Evolutionary conservation across 2,888 invertebrate genomes (phyloP).

Genomic region (Unio pictorum): DNA sequence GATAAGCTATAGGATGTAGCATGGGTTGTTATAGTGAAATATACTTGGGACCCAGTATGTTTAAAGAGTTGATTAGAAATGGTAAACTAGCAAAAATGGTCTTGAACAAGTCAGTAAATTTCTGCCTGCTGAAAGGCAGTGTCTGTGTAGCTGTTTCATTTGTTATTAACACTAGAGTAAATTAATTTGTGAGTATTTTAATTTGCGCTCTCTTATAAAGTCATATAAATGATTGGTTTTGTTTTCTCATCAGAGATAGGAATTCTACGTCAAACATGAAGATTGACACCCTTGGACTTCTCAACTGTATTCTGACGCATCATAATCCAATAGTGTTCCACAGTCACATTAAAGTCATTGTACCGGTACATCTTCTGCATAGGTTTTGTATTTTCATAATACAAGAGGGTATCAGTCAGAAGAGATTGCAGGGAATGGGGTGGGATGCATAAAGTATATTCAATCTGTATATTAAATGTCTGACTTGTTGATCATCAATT

Average conservation of each 20-base stretch:
- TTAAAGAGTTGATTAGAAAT: no score
- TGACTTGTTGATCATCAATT: no score
- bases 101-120: no score
- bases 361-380: conserved; percentile 69
- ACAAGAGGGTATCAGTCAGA: neutral
- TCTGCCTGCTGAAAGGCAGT: no score
- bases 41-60: no score
- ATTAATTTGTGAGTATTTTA: conserved; percentile 5
- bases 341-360: conserved; percentile 65
- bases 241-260: conserved; percentile 80
- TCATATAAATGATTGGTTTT: neutral
- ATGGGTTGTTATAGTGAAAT: no score
- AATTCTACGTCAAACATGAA: conserved; percentile 95
- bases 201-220: neutral
- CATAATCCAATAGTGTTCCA: conserved; percentile 78
- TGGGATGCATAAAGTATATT: no score
- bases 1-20: no score
- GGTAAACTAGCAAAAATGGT: no score
- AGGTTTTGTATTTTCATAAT: no score
- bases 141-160: neutral
- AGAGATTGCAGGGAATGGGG: no score
- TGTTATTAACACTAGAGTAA: neutral
- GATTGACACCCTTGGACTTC: conserved; percentile 94
- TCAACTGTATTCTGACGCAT: conserved; percentile 86
- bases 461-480: no score